Evolutionary conservation across 2,797 vertebrate genomes (phyloP).

Genomic region (Myiothlypis coronata): DNA sequence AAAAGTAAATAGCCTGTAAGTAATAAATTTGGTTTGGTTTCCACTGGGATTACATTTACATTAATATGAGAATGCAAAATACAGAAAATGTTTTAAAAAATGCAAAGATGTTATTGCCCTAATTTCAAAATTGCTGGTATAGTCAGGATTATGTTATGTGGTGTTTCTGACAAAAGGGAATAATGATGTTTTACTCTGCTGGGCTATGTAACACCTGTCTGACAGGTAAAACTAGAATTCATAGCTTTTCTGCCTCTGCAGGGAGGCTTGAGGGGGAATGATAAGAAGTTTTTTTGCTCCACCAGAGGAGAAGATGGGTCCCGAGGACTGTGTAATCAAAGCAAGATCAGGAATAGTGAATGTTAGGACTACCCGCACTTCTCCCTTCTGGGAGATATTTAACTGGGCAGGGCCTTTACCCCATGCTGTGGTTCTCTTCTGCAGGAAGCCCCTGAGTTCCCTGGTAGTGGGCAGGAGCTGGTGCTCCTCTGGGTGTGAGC

Average conservation of each 20-base stretch:
- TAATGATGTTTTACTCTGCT: not conserved
- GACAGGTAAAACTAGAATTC: not conserved
- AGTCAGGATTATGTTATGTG: not conserved
- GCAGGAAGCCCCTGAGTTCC: not conserved
- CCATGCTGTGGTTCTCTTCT: not conserved
- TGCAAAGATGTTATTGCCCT: not conserved
- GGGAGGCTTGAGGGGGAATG: not conserved
- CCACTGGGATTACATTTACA: not conserved
- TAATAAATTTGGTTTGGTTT: not conserved
- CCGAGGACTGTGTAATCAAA: not conserved
- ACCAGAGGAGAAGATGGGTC: not conserved
- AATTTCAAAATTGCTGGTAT: constrained; percentile 8
- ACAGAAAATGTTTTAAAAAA: not conserved
- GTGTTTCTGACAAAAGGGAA: not conserved
- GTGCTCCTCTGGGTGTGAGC: not conserved
- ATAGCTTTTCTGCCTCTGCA: not conserved
- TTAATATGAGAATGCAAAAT: not conserved
- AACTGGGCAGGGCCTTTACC: not conserved
- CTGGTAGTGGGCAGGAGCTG: not conserved
- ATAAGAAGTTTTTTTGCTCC: not conserved
- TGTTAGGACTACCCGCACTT: not conserved
- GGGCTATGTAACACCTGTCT: not conserved
- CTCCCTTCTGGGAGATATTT: not conserved
- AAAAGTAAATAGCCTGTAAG: constrained; percentile 28
- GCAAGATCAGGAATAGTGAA: not conserved